phyloP scores from a whole-genome alignment of 2,888 invertebrate species.

The Electrophaes corylata region DNA sequence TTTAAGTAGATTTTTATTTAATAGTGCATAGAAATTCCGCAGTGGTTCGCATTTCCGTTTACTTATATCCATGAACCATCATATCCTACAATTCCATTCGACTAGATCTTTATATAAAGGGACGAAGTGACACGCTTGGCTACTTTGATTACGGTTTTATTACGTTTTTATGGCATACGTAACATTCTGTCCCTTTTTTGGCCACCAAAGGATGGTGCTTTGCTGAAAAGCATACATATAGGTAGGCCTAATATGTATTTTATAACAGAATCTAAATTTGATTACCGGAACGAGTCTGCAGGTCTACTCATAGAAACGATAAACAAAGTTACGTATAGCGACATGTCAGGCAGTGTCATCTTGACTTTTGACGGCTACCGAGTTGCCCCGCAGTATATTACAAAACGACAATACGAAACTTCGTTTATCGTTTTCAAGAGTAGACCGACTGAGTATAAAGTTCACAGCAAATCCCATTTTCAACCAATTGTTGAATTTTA shows the following conservation, averaged over 20 bases:
- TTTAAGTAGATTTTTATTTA: too few species aligned
- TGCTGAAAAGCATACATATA: conserved; percentile 6
- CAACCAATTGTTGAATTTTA: too few species aligned
- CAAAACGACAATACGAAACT: too few species aligned
- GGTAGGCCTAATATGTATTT: not conserved
- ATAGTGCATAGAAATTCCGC: not conserved
- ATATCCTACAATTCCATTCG: conserved; percentile 23
- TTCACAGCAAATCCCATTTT: too few species aligned
- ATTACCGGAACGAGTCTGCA: too few species aligned
- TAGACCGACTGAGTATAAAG: too few species aligned
- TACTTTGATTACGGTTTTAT: conserved; percentile 43
- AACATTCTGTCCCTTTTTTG: conserved; percentile 34
- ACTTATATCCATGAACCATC: not conserved
- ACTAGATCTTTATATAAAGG: conserved; percentile 35
- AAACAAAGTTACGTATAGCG: too few species aligned
- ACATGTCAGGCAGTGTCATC: too few species aligned
- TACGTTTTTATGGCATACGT: conserved; percentile 35
- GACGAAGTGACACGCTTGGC: conserved; percentile 34
- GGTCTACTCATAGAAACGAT: too few species aligned
- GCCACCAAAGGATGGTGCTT: conserved; percentile 13
- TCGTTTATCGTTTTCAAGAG: too few species aligned
- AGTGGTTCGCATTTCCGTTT: not conserved
- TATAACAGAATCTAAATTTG: not conserved
- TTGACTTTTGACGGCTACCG: too few species aligned
- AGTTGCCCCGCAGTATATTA: too few species aligned